Conservation (phyloP, 2,113 vertebrate species). For the Apodemus speciosus region DNA sequence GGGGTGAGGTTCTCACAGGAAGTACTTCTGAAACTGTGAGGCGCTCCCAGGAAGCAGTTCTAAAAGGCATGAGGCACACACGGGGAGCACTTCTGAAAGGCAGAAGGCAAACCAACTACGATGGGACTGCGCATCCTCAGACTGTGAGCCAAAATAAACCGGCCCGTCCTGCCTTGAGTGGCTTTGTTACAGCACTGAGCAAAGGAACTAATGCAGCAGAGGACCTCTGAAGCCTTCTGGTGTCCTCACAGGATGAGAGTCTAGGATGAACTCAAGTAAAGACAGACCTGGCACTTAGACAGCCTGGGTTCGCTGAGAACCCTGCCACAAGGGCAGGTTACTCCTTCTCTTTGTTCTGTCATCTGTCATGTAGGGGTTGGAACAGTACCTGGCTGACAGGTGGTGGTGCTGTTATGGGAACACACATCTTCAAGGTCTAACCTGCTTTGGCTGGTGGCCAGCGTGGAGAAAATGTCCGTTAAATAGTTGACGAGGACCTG, state of each 20-base stretch:
- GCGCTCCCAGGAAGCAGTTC: neutral
- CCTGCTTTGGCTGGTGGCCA: neutral
- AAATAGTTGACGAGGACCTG: neutral
- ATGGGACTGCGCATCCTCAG: neutral
- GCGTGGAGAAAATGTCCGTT: neutral
- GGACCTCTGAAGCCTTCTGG: neutral
- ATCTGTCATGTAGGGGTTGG: neutral
- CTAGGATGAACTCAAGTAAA: neutral
- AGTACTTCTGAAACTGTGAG: too few species aligned
- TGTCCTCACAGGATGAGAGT: neutral
- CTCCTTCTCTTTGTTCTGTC: neutral
- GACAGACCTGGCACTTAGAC: neutral
- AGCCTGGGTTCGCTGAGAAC: neutral
- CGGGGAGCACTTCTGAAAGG: too few species aligned
- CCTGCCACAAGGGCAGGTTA: neutral
- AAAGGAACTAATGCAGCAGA: neutral
- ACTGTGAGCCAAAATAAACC: neutral
- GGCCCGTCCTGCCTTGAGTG: neutral
- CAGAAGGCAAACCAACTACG: too few species aligned
- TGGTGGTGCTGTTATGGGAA: neutral
- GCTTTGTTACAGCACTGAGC: neutral
- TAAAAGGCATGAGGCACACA: neutral
- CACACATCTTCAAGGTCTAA: neutral
- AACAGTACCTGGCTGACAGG: neutral
- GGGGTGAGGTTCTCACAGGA: neutral